These are phyloP conservation scores for Anoplius nigerrimus DNA, from an alignment of 2,888 invertebrate genomes.

Conservation along the genomic window DNA sequence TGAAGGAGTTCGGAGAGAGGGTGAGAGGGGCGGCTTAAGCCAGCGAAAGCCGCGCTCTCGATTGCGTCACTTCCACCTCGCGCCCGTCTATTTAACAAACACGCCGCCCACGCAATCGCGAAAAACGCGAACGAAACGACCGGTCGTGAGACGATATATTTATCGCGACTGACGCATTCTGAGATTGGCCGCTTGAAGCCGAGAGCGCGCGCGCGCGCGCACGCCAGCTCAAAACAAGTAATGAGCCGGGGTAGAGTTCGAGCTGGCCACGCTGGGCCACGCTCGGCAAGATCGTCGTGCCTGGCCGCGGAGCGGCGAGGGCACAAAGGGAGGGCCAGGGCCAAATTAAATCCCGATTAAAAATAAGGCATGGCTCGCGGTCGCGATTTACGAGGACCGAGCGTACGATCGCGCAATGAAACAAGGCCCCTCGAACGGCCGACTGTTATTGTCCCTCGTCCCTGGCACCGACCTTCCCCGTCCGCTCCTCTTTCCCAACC, in stretches of 20 bases:
- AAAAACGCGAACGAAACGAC: not conserved
- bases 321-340: not conserved
- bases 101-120: not conserved
- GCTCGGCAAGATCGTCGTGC: not conserved
- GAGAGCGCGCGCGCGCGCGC: not conserved
- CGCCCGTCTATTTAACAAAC: no score
- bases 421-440: no score
- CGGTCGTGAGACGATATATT: constrained; percentile 1
- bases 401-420: not conserved
- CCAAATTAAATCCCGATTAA: constrained; percentile 8
- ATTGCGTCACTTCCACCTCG: no score
- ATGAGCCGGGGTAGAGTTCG: no score
- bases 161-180: not conserved
- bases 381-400: not conserved
- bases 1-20: no score
- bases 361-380: not conserved
- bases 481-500: not conserved
- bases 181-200: constrained; percentile 6
- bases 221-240: no score
- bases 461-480: not conserved
- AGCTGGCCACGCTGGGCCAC: no score
- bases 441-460: not conserved
- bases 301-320: not conserved
- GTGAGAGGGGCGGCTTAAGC: no score
- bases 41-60: no score